Base-by-base conservation (phyloP, 1,140 invertebrate genomes). In the Antheraea mylitta region DNA sequence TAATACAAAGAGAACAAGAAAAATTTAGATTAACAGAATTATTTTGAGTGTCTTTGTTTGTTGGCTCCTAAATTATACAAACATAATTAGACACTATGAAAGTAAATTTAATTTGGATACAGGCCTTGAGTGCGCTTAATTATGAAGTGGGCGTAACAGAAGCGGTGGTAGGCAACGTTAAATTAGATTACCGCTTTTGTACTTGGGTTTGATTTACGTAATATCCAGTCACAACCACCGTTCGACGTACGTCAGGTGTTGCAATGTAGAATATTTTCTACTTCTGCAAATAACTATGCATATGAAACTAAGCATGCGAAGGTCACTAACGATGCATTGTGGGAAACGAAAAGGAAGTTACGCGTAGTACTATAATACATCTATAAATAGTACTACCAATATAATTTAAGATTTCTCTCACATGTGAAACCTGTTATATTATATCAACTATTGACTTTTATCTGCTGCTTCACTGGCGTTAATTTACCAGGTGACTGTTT, bases 361-460 rank as follows among this genome's bases (percentile, higher is more conserved):
- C 74, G 53, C 16, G 7, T 37, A 36, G n/a, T 30, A 58, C 16
- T 38, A 30, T 16, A 69, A 67, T 68, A 68, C 65, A 76, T 72
- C 0, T 42, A 42, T 9, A 42, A 42, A 0, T 42, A 42, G 7
- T 9, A 42, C 38, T 42, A 42, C 38, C 38, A 42, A 42, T 42
- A 42, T 9, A 42, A 42, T 71, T 66, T 69, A 66, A 82, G 78
- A 86, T 87, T 83, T 87, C 83, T 82, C 74, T 78, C 69, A 76
- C 76, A 75, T 81, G 87, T 84, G 85, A 89, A 89, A 89, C 83
- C 86, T 82, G 80, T 86, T 89, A 82, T 86, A 81, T 53, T 13
- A 53, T 53, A 16, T 53, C 45, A 53, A 42, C 38, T 42, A 42
- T 0, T 6, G 5, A 38, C 37, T 6, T 5, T 38, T 9, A 38